Evolutionary conservation across 2,113 vertebrate species (phyloP), one percentile per base, ranked within the genome.

Genomic region (Chamaetylas fuelleborni): DNA sequence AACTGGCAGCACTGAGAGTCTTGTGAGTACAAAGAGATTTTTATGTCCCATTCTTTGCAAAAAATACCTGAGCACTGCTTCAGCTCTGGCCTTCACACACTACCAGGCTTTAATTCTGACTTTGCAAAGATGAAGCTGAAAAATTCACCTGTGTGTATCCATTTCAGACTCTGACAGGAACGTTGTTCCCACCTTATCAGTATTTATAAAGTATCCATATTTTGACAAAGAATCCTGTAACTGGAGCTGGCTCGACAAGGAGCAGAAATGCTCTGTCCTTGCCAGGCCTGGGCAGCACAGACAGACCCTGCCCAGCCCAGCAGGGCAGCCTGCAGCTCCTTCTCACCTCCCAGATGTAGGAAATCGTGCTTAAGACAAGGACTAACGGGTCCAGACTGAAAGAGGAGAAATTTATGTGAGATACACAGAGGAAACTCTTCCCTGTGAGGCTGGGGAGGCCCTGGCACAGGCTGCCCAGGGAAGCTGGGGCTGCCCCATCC

Each of bases 21-120:
- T 11, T 6, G 2, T 0, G 5, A 73, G 19, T 4, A 45, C 42
- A 31, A 61, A 76, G 0, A 28, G 26, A 12, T 48, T 69, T 83
- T 62, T 48, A 20, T 12, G 19, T 34, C 47, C 11, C 50, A 14
- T 56, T 57, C 56, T 23, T 2, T 6, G 12, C 28, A 18, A 67
- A 53, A 38, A 81, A 8, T 6, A 66, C 2, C 8, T 7, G 29
- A 92, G 40, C 11, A 1, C 43, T 26, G 42, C 47, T 74, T 45
- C 65, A 58, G 20, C 38, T 54, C 38, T 3, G 5, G 13, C 43
- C 24, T 3, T 72, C 42, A 65, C 36, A 31, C 5, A 0, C 31
- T 9, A 0, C 42, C 12, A 31, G 43, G 47, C 42, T 80, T 53
- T n/a, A 36, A 47, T 45, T 58, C 58, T 2, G 7, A 31, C 42